A percentile compares a stretch with the other conserved stretches of the same genome.
Conservation (phyloP, 53 echinoderm and acorn worm genomes). For the Glandiceps talaboti region DNA sequence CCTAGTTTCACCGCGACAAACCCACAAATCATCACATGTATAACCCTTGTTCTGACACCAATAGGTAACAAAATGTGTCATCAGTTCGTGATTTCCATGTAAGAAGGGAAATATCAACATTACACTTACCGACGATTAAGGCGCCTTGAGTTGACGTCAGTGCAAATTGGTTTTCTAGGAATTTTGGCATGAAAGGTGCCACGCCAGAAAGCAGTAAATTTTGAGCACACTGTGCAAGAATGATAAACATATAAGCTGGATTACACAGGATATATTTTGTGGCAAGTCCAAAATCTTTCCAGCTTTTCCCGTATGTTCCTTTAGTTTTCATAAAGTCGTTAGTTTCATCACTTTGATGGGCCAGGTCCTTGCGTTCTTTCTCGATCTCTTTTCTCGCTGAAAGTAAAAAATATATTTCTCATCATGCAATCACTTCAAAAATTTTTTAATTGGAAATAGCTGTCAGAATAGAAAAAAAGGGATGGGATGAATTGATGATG, state of each 20-base stretch:
- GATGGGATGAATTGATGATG: too few species aligned
- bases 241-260: conserved; percentile 83
- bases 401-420: too few species aligned
- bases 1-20: too few species aligned
- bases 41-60: too few species aligned
- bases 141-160: conserved; percentile 76
- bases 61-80: too few species aligned
- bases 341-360: conserved; percentile 68
- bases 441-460: too few species aligned
- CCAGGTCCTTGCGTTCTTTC: conserved; percentile 51
- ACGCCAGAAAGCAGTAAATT: conserved; percentile 85
- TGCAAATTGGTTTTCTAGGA: conserved; percentile 81
- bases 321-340: conserved; percentile 28
- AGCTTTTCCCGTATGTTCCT: conserved; percentile 69
- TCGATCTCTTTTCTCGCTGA: conserved; percentile 47
- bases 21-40: too few species aligned
- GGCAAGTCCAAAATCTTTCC: conserved; percentile 73
- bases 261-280: conserved; percentile 50
- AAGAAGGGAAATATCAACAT: too few species aligned
- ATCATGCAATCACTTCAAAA: too few species aligned
- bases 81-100: too few species aligned
- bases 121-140: conserved; percentile 84
- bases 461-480: too few species aligned
- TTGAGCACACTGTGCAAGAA: conserved; percentile 59
- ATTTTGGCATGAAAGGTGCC: conserved; percentile 91